Conservation (phyloP, 2,113 vertebrate species). For the Hucho hucho region DNA sequence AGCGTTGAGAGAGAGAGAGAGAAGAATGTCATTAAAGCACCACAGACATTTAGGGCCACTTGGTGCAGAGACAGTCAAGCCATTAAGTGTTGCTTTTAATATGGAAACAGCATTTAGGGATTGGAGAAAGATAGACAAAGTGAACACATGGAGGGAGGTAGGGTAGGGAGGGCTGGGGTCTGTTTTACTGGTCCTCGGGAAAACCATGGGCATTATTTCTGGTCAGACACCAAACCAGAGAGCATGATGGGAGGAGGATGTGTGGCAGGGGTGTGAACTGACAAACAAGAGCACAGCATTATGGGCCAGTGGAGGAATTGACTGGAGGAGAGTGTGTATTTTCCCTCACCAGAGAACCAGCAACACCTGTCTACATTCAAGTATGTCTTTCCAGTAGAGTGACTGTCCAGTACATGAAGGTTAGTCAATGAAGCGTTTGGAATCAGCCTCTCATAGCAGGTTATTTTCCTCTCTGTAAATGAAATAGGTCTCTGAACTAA, state of each 20-base stretch:
- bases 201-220: constrained; percentile 66
- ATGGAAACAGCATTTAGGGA: constrained; percentile 67
- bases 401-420: no score
- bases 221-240: constrained; percentile 62
- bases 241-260: constrained; percentile 51
- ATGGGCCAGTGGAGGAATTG: constrained; percentile 15
- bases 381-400: no score
- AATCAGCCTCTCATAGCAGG: no score
- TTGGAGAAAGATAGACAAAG: constrained; percentile 51
- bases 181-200: constrained; percentile 60
- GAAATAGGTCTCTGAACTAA: no score
- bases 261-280: constrained; percentile 50
- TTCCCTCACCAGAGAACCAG: background rate
- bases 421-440: no score
- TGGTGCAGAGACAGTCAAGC: constrained; percentile 62
- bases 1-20: constrained; percentile 43
- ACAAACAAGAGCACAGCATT: constrained; percentile 33
- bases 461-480: no score
- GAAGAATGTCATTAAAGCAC: constrained; percentile 68
- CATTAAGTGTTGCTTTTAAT: constrained; percentile 69
- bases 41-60: constrained; percentile 68
- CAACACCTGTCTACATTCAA: no score
- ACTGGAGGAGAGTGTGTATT: background rate
- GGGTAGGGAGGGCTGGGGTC: constrained; percentile 14
- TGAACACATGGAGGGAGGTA: constrained; percentile 22